Evolutionary conservation across 2,888 invertebrate genomes (phyloP).

Genomic region (Aricia artaxerxes): DNA sequence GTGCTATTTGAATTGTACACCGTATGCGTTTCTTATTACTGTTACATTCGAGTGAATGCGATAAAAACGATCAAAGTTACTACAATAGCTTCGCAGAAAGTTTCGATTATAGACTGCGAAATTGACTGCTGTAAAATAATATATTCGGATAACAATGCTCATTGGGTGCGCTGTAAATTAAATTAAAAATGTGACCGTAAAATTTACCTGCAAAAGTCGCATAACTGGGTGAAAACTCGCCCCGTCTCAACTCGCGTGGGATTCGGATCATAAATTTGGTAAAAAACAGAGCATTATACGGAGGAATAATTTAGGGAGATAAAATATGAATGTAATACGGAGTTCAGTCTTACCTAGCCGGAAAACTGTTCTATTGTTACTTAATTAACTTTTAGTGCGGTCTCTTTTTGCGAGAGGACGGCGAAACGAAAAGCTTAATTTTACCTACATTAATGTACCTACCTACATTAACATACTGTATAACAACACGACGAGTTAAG

Average conservation of each 20-base stretch:
- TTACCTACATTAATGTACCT: not conserved
- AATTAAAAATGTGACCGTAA: slow-evolving; percentile 44
- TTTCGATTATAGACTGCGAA: not conserved
- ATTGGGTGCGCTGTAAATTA: slow-evolving; percentile 34
- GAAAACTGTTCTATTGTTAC: slow-evolving; percentile 17
- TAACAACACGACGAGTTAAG: not conserved
- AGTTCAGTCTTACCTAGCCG: slow-evolving; percentile 21
- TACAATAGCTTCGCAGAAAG: not conserved
- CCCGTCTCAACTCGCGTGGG: slow-evolving; percentile 55
- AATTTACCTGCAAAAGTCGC: slow-evolving; percentile 51
- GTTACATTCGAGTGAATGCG: too few relatives aligned
- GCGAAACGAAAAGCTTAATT: not conserved
- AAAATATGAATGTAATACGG: slow-evolving; percentile 21
- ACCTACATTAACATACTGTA: not conserved
- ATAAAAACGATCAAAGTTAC: too few relatives aligned
- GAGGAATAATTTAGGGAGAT: slow-evolving; percentile 32
- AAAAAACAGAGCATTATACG: slow-evolving; percentile 53
- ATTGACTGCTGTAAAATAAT: slow-evolving; percentile 2
- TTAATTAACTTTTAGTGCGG: slow-evolving; percentile 19
- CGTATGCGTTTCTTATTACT: too few relatives aligned
- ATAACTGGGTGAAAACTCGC: slow-evolving; percentile 58
- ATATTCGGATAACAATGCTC: slow-evolving; percentile 10
- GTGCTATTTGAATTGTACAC: too few relatives aligned
- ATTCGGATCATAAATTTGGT: slow-evolving; percentile 56
- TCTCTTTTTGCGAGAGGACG: not conserved